These are phyloP conservation scores for Pipistrellus pipistrellus DNA, from an alignment of 2,797 vertebrate species.

Conservation along the genomic window DNA sequence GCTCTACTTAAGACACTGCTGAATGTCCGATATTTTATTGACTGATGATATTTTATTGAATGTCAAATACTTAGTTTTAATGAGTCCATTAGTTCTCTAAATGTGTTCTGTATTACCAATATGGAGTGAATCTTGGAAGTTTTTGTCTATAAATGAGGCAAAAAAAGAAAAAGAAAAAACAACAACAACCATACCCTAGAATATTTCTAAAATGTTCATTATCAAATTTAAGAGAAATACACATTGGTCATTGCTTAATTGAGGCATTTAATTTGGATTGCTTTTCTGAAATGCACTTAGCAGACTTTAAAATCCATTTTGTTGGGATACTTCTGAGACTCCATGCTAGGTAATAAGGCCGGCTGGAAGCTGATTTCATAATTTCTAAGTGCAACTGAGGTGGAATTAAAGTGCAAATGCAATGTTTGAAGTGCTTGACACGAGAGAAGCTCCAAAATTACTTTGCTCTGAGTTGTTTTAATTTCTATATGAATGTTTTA, in stretches of 20 bases:
- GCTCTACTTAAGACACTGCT: background rate
- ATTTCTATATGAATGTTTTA: constrained; percentile 83
- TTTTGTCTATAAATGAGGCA: background rate
- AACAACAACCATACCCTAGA: background rate
- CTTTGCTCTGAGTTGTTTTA: constrained; percentile 80
- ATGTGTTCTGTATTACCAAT: background rate
- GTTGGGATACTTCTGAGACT: constrained; percentile 80
- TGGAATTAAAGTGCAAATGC: constrained; percentile 83
- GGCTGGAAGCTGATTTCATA: constrained; percentile 77
- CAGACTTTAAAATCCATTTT: constrained; percentile 83
- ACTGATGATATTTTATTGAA: background rate
- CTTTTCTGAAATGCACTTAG: constrained; percentile 83
- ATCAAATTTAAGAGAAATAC: constrained; percentile 56
- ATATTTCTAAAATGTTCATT: constrained; percentile 66
- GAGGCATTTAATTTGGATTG: constrained; percentile 73
- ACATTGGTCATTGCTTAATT: constrained; percentile 68
- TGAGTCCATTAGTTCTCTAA: constrained; percentile 40
- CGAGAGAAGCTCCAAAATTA: constrained; percentile 79
- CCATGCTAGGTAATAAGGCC: constrained; percentile 76
- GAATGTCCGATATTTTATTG: background rate
- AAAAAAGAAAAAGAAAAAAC: background rate
- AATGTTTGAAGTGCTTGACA: constrained; percentile 84
- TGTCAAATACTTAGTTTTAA: constrained; percentile 52
- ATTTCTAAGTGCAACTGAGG: constrained; percentile 85
- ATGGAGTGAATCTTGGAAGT: constrained; percentile 1